Base-by-base conservation (phyloP, 2,888 invertebrate genomes). In the Dione vanillae region DNA sequence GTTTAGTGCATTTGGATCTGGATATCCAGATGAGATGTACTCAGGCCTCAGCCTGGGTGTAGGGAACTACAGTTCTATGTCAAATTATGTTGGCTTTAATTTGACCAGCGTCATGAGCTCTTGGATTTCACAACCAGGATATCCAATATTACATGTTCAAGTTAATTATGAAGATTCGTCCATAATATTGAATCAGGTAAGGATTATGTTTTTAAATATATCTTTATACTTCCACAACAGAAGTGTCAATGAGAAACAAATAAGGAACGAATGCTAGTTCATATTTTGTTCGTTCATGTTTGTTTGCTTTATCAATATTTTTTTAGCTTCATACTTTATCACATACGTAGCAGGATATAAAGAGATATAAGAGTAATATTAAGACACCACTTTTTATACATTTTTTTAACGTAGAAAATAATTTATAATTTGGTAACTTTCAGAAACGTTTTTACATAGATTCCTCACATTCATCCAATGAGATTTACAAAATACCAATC, bases 11-110 rank as follows among this genome's bases (percentile, higher is more conserved):
- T 91, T 91, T 20, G 70, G 79, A 45, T 90, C 91, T 9, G 94
- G 94, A 0, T 86, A 84, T 19, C 95, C 96, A 0, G 78, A 86
- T 0, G 79, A 89, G 35, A 81, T 96, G 20, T 94, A 95, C 73
- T 74, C 81, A 1, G 87, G 89, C 10, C 85, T 95, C 0, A 82
- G 89, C 51, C 74, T 81, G 62, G 91, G 88, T 11, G 91, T 90
- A 43, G 79, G 81, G 0, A 59, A 70, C 2, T 79, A 77, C 0
- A 76, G 75, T n/a, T 76, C 93, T 0, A 71, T 93, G 11, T 78
- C 80, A 0, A 74, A 80, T 0, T 92, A 89, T 70, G 80, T 84
- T 16, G 81, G 80, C 47, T 76, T 78, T 1, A 81, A 77, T 2
- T 78, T 92, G 0, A 77, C 80, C 16, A 81, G 80, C 11, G 77